A percentile compares a stretch with the other conserved stretches of the same genome.
Evolutionary conservation across 1,140 invertebrate species (phyloP).

Genomic region (Pogonognathellus flavescens): DNA sequence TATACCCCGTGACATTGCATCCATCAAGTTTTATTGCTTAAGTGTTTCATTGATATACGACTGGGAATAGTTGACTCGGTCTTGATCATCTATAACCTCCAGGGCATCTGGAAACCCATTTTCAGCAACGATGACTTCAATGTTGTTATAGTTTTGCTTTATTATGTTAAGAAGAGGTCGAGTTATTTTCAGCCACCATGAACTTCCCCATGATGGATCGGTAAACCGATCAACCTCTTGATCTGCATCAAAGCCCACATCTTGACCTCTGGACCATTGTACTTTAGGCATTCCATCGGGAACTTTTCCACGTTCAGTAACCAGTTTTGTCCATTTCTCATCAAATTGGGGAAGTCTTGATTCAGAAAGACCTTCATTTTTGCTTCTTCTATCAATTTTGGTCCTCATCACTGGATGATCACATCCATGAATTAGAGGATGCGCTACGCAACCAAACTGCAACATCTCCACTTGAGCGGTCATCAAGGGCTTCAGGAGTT

Average conservation of each 20-base stretch:
- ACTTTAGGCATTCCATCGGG: neutral
- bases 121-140: conserved; percentile 62
- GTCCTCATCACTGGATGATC: conserved; percentile 69
- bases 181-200: neutral
- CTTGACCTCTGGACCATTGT: neutral
- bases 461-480: no score
- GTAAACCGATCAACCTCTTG: neutral
- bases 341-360: conserved; percentile 61
- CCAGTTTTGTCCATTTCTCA: conserved; percentile 45
- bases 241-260: conserved; percentile 24
- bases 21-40: conserved; percentile 44
- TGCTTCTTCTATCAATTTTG: conserved; percentile 57
- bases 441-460: conserved; percentile 55
- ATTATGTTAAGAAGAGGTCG: conserved; percentile 69
- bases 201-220: conserved; percentile 22
- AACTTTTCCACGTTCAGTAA: neutral
- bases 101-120: conserved; percentile 60
- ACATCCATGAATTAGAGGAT: conserved; percentile 62
- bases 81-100: conserved; percentile 30
- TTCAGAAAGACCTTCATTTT: conserved; percentile 49
- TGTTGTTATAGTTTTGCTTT: conserved; percentile 59
- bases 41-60: conserved; percentile 51
- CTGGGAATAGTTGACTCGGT: conserved; percentile 28
- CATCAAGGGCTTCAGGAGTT: no score
- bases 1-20: conserved; percentile 48